phyloP scores from a whole-genome alignment of 2,888 invertebrate genomes.

The Drosophila cognata region DNA sequence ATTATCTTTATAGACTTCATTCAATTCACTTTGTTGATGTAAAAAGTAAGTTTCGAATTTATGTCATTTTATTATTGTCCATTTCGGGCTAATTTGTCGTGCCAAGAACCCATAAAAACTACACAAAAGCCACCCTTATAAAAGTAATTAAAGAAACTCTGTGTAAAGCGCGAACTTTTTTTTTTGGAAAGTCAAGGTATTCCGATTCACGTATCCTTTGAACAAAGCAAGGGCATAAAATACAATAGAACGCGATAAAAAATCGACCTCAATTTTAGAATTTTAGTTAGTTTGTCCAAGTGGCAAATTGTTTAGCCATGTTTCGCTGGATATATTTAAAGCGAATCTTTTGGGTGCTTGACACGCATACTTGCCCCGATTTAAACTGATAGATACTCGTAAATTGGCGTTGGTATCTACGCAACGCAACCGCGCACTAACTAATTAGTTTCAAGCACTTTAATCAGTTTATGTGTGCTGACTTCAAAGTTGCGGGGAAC shows the following conservation, averaged over 20 bases:
- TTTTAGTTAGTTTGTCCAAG: not conserved
- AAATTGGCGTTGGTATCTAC: constrained; percentile 8
- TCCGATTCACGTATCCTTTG: not conserved
- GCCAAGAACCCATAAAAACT: constrained; percentile 40
- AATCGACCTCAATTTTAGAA: not conserved
- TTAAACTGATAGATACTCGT: constrained; percentile 9
- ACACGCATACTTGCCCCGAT: not conserved
- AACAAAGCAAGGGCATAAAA: not conserved
- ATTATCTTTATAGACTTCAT: constrained; percentile 12
- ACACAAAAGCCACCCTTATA: constrained; percentile 12
- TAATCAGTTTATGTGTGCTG: constrained; percentile 15
- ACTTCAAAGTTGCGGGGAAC: constrained; percentile 23
- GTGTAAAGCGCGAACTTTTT: not conserved
- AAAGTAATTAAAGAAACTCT: constrained; percentile 8
- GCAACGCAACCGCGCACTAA: constrained; percentile 15
- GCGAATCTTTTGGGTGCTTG: not conserved
- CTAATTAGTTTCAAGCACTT: constrained; percentile 45
- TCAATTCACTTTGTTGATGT: not conserved
- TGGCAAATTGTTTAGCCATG: not conserved
- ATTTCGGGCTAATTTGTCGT: constrained; percentile 20
- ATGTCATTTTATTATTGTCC: constrained; percentile 18
- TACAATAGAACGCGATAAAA: not conserved
- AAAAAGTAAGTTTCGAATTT: constrained; percentile 5
- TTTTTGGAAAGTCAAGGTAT: not conserved
- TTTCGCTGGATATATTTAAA: not conserved